Conservation (phyloP, 2,888 invertebrate species). For the Linyphia triangularis region DNA sequence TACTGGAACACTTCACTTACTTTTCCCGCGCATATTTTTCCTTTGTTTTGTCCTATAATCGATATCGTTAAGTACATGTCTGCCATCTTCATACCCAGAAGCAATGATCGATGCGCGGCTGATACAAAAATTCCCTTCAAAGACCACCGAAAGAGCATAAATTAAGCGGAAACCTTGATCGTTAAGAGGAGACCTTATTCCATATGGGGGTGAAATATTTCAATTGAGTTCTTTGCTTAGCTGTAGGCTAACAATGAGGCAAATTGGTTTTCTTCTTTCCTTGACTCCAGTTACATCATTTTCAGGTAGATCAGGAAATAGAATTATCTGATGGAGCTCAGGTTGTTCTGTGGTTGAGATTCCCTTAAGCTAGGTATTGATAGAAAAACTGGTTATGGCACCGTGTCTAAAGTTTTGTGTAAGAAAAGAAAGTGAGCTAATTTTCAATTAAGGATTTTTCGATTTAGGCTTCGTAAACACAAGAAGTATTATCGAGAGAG, state of each 20-base stretch:
- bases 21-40: conserved; percentile 37
- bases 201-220: conserved; percentile 39
- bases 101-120: conserved; percentile 49
- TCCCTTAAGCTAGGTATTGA: neutral
- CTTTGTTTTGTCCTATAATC: conserved; percentile 60
- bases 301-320: neutral
- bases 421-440: neutral
- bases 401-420: neutral
- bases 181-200: conserved; percentile 48
- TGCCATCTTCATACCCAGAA: conserved; percentile 57
- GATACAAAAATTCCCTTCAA: conserved; percentile 58
- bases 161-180: conserved; percentile 46
- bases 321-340: neutral
- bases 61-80: conserved; percentile 60
- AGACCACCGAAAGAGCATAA: conserved; percentile 49
- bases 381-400: neutral
- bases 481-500: neutral
- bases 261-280: conserved; percentile 37
- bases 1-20: conserved; percentile 47
- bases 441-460: conserved; percentile 28
- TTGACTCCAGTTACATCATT: neutral
- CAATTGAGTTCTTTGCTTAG: conserved; percentile 26
- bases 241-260: conserved; percentile 49
- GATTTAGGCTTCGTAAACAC: neutral
- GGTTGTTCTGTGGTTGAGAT: conserved; percentile 1